Percentiles rank a stretch among this genome's conserved stretches.
Conservation (phyloP, 1,140 invertebrate species). For the Aradophagus sp. region DNA sequence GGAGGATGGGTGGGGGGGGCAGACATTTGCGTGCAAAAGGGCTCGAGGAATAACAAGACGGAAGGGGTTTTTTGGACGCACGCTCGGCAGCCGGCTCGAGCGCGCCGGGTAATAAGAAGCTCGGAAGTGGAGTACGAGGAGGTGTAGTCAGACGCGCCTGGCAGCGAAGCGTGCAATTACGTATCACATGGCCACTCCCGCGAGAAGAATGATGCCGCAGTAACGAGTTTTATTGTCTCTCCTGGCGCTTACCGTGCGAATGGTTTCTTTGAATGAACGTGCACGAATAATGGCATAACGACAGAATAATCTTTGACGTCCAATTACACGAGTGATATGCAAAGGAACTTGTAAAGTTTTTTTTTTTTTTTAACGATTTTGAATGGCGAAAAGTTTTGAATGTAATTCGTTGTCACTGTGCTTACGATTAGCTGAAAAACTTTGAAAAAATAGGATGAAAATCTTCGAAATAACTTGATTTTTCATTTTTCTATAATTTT, state of each 20-base stretch:
- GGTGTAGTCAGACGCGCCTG: slow-evolving; percentile 48
- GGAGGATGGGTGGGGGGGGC: too few species aligned
- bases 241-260: slow-evolving; percentile 22
- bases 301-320: neutral
- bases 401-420: too few species aligned
- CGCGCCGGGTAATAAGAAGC: slow-evolving; percentile 40
- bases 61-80: slow-evolving; percentile 16
- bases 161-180: slow-evolving; percentile 55
- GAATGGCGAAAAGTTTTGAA: too few species aligned
- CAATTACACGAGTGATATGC: too few species aligned
- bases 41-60: slow-evolving; percentile 15
- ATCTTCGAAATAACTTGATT: too few species aligned
- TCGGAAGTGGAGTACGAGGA: slow-evolving; percentile 37
- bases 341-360: neutral
- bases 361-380: too few species aligned
- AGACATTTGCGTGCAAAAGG: slow-evolving; percentile 23
- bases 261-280: slow-evolving; percentile 25
- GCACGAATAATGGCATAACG: slow-evolving; percentile 6
- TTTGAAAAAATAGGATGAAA: too few species aligned
- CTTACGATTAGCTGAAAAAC: too few species aligned
- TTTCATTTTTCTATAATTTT: too few species aligned
- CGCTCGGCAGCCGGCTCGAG: slow-evolving; percentile 13
- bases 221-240: slow-evolving; percentile 49
- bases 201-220: slow-evolving; percentile 44
- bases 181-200: slow-evolving; percentile 44